Evolutionary conservation across 35 echinoderm and acorn worm species (phyloP), one percentile per base, ranked within the genome.

Genomic region (Antedon bifida): DNA sequence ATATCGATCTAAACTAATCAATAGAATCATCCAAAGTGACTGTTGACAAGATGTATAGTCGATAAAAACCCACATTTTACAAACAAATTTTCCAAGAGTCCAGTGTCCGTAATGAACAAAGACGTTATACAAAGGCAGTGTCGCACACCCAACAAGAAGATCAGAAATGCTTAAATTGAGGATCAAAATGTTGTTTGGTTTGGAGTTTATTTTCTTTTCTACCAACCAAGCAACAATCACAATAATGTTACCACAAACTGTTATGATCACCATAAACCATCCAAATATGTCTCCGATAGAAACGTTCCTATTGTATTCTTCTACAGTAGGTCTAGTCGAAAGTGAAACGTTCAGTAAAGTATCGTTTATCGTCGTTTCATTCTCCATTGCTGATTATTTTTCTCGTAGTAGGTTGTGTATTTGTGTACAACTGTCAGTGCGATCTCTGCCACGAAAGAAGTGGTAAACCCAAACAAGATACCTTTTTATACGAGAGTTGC

Each of bases 1-100:
- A 51, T 85, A 92, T 36, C 90, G 86, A 84, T 92, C 90, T 29
- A 92, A 32, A 46, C 90, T 92, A 26, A 92, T 88, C 30, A 88
- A 33, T 31, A 83, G 33, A 34, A 92, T 81, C 4, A 86, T 36
- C 34, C 84, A 36, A 7, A 92, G 86, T 19, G 90, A 88, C 78
- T 84, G 77, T 78, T 31, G 85, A n/a, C 86, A 85, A 30, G 26
- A 31, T 17, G 76, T 36, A 30, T 73, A 92, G 33, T 92, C 90
- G 11, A 92, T 17, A 1, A 84, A 46, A 3, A 46, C 81, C 86
- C 86, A 92, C 0, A 85, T 13, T 46, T 82, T 74, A 56, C 90
- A 92, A 21, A 74, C 76, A 39, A 85, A 34, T 39, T 82, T 35
- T 13, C 90, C 90, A 29, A 92, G 36, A 28, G 82, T 39, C 90